A percentile compares a stretch with the other conserved stretches of the same genome.
Conservation (phyloP, 2,888 invertebrate species). For the Gortyna flavago region DNA sequence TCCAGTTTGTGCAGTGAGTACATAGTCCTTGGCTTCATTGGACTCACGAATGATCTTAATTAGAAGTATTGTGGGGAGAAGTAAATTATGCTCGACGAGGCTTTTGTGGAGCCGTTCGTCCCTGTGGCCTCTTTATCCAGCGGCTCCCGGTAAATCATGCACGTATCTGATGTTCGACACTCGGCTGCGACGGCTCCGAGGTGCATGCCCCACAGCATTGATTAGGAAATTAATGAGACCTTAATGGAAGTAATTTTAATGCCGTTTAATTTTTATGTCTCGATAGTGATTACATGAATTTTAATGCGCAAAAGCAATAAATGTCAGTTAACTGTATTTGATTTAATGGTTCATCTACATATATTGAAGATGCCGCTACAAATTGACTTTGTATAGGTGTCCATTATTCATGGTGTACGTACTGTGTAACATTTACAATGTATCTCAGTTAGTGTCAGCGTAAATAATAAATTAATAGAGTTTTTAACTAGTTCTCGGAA, state of each 20-base stretch:
- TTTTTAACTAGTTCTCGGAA: conserved; percentile 62
- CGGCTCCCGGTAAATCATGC: conserved; percentile 84
- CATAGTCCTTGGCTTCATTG: conserved; percentile 83
- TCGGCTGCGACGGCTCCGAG: conserved; percentile 34
- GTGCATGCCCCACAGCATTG: conserved; percentile 83
- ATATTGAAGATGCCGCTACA: conserved; percentile 79
- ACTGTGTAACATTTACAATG: conserved; percentile 70
- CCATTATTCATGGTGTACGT: conserved; percentile 74
- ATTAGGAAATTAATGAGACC: conserved; percentile 88
- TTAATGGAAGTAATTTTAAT: conserved; percentile 86
- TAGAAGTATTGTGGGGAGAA: conserved; percentile 87
- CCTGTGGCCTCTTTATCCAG: conserved; percentile 62
- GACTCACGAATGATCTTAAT: conserved; percentile 88
- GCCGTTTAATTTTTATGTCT: conserved; percentile 82
- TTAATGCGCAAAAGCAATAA: conserved; percentile 86
- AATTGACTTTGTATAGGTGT: conserved; percentile 75
- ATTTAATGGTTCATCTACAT: conserved; percentile 77
- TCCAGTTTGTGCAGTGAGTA: conserved; percentile 85
- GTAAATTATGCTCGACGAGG: conserved; percentile 83
- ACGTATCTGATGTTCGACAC: conserved; percentile 72
- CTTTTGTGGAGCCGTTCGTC: conserved; percentile 74
- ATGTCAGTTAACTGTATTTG: conserved; percentile 79
- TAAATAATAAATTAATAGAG: conserved; percentile 72
- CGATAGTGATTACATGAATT: conserved; percentile 83
- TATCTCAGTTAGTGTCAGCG: conserved; percentile 73